Base-by-base conservation (phyloP, 1,140 invertebrate species). In the Ephestia elutella region DNA sequence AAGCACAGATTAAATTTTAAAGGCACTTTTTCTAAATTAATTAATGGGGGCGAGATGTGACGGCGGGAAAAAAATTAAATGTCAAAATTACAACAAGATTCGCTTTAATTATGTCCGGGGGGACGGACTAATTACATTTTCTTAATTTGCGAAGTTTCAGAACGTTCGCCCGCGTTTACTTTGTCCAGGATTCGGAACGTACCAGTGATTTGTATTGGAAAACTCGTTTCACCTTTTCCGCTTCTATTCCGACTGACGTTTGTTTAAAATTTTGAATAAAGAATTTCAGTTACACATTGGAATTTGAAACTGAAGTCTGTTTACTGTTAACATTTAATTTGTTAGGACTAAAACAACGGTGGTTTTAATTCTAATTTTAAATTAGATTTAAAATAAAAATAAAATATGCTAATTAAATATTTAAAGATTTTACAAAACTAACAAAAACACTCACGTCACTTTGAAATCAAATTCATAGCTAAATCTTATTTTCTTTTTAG, bases 31-130 rank as follows among this genome's bases (percentile, higher is more conserved):
- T 78, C 74, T 75, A 78, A 80, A 82, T 82, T 86, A 85, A 85
- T 85, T 81, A 86, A 81, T 82, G 70, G 75, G 70, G 76, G 74
- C 55, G 73, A 80, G 71, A 44, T 44, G 76, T 76, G 78, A 80
- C 70, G 70, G 67, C 65, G 71, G 65, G 59, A 75, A 82, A 82
- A 86, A 87, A 85, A 83, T 83, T 79, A 85, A 87, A 83, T 71
- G 80, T 87, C 80, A 80, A 83, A 86, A 85, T 87, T 87, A 87
- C 82, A 82, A 82, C 80, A 82, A 82, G 80, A 86, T 86, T 83
- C 68, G 70, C 70, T 73, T 86, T 83, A 83, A 86, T 82, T 83
- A 84, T 84, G 80, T 83, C 82, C 73, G 66, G 57, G 58, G 71
- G 71, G 32, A 57, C 61, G 66, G 38, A 75, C 80, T 83, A 85